Evolutionary conservation across 2,888 invertebrate genomes (phyloP).

Genomic region (Drosophila tanythrix): DNA sequence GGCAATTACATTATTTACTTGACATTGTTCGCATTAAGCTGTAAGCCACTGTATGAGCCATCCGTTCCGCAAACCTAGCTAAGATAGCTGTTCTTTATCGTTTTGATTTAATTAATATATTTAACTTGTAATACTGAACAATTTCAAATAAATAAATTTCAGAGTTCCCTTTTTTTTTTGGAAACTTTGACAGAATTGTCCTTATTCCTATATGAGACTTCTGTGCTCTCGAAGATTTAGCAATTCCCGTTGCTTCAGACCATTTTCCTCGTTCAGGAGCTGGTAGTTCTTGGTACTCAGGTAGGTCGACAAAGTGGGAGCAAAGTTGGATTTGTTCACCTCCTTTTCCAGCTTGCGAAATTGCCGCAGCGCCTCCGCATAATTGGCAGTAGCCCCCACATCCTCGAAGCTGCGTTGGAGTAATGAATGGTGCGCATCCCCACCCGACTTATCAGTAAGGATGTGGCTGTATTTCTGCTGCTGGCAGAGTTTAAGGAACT

Average conservation of each 20-base stretch:
- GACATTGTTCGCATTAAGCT: too few species aligned
- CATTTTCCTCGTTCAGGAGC: slow-evolving; percentile 49
- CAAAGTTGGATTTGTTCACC: slow-evolving; percentile 43
- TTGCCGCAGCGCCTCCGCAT: slow-evolving; percentile 36
- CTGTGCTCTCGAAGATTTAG: slow-evolving; percentile 40
- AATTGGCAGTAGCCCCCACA: slow-evolving; percentile 26
- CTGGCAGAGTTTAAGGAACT: slow-evolving; percentile 47
- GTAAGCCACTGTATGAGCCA: too few species aligned
- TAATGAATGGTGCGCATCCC: slow-evolving; percentile 39
- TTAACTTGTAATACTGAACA: neutral
- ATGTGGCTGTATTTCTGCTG: slow-evolving; percentile 33
- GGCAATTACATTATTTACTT: too few species aligned
- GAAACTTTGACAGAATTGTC: neutral
- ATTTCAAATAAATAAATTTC: neutral
- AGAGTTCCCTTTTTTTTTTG: neutral
- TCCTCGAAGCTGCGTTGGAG: slow-evolving; percentile 14
- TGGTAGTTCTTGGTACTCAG: slow-evolving; percentile 68
- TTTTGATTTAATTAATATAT: neutral
- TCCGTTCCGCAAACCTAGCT: neutral
- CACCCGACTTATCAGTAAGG: slow-evolving; percentile 43
- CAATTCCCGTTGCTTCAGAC: slow-evolving; percentile 51
- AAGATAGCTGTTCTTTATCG: neutral
- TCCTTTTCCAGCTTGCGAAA: slow-evolving; percentile 58
- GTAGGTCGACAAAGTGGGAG: slow-evolving; percentile 53
- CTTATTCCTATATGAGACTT: neutral